Conservation (phyloP, 2,888 invertebrate genomes). For the Petrophora chlorosata region DNA sequence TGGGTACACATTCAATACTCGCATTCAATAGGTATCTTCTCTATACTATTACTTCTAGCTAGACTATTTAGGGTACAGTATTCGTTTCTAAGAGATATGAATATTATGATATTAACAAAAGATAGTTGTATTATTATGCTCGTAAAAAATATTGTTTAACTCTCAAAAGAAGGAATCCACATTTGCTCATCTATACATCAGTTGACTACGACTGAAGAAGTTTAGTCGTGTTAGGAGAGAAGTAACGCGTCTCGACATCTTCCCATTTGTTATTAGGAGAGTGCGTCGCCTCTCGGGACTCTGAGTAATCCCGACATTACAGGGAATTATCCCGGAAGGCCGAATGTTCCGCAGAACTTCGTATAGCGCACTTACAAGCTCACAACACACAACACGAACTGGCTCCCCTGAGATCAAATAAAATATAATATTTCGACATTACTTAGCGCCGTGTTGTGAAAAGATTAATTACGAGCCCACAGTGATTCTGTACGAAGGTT, state of each 20-base stretch:
- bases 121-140: not conserved
- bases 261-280: conserved; percentile 62
- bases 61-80: not conserved
- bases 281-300: conserved; percentile 45
- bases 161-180: conserved; percentile 6
- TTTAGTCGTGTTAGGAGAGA: conserved; percentile 46
- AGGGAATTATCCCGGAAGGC: conserved; percentile 58
- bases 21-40: not conserved
- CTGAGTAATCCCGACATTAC: conserved; percentile 65
- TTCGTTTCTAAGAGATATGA: not conserved
- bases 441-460: conserved; percentile 46
- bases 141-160: not conserved
- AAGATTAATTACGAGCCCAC: conserved; percentile 45
- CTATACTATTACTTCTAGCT: too few species aligned
- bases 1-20: not conserved
- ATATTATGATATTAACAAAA: not conserved
- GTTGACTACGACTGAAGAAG: conserved; percentile 40
- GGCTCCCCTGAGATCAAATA: conserved; percentile 44
- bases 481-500: conserved; percentile 29
- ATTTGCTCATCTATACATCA: conserved; percentile 5
- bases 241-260: conserved; percentile 51
- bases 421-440: conserved; percentile 45
- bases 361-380: conserved; percentile 40
- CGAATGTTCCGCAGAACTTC: conserved; percentile 52
- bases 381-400: conserved; percentile 26